These are phyloP conservation scores for Melanostoma mellinum DNA, from an alignment of 2,888 invertebrate species.

Conservation along the genomic window DNA sequence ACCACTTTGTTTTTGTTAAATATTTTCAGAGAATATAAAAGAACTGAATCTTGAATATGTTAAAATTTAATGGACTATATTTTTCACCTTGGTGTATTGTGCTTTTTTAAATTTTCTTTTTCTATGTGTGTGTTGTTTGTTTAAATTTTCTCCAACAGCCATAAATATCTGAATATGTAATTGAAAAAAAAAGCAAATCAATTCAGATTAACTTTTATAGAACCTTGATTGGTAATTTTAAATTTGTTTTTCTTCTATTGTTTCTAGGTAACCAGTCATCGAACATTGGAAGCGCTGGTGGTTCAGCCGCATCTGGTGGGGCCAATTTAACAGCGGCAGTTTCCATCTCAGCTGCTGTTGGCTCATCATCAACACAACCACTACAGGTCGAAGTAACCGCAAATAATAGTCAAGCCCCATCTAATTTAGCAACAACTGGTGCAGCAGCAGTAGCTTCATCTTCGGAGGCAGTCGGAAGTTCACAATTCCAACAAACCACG, in stretches of 20 bases:
- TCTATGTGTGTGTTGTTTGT: no score
- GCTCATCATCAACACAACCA: constrained; percentile 64
- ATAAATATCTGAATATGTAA: no score
- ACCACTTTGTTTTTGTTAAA: no score
- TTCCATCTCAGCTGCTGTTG: constrained; percentile 59
- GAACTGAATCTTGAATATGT: no score
- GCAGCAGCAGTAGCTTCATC: constrained; percentile 61
- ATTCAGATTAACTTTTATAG: no score
- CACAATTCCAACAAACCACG: constrained; percentile 77
- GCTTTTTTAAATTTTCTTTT: no score
- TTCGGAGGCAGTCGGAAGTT: constrained; percentile 68
- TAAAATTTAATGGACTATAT: no score
- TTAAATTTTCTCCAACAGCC: no score
- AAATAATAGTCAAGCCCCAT: constrained; percentile 61
- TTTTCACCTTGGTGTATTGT: no score
- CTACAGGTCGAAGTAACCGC: constrained; percentile 51
- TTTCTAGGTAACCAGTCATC: constrained; percentile 75
- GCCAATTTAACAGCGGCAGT: constrained; percentile 69
- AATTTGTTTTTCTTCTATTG: constrained; percentile 6
- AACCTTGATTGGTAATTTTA: no score
- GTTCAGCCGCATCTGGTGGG: constrained; percentile 68
- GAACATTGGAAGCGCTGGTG: constrained; percentile 69
- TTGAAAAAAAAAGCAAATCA: no score
- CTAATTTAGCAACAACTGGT: constrained; percentile 65
- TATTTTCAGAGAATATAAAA: no score